Evolutionary conservation across 2,797 vertebrate species (phyloP).

Genomic region (Mus spretus): DNA sequence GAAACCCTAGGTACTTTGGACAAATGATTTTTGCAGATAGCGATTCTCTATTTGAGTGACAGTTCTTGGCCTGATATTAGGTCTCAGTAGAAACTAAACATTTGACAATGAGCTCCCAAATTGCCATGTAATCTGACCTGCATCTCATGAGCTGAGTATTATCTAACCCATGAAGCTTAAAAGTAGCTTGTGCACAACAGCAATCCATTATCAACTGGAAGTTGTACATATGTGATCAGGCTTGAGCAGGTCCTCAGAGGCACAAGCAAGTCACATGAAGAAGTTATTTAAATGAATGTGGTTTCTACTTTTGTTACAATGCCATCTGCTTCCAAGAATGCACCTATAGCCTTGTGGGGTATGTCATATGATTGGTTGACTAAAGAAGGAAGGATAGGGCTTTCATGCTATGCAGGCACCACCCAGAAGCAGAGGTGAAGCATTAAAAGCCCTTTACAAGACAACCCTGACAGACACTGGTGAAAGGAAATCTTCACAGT

Average conservation of each 20-base stretch:
- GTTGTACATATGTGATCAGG: background rate
- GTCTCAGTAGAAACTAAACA: background rate
- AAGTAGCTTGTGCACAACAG: background rate
- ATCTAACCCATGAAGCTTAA: background rate
- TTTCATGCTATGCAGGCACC: background rate
- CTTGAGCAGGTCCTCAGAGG: background rate
- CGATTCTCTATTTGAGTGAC: background rate
- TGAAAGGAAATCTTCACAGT: background rate
- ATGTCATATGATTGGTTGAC: background rate
- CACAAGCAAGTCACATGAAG: background rate
- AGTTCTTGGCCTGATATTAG: background rate
- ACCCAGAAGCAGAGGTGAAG: background rate
- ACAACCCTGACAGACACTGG: background rate
- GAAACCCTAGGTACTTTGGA: background rate
- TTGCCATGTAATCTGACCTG: background rate
- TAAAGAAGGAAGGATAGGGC: background rate
- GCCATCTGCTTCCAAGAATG: background rate
- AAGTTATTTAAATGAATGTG: background rate
- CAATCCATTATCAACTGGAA: background rate
- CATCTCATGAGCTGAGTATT: background rate
- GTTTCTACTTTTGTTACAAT: background rate
- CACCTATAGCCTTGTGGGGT: background rate
- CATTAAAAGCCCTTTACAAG: background rate
- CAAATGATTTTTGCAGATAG: background rate
- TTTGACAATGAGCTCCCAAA: background rate